Conservation (phyloP, 2,888 invertebrate species). For the Cheilosia urbana region DNA sequence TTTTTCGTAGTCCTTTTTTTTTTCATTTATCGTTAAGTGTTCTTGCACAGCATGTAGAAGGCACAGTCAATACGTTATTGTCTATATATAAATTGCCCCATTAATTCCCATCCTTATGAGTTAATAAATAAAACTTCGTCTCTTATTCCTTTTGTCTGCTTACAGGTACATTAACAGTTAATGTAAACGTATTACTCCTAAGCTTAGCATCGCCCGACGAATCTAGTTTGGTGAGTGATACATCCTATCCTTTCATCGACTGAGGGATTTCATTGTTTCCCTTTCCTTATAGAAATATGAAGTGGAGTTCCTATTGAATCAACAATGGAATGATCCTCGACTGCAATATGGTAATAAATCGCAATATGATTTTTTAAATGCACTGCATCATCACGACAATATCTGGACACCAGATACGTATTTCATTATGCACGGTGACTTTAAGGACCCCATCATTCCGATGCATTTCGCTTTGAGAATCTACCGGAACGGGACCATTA, state of each 20-base stretch:
- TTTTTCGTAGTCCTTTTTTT: conserved; percentile 23
- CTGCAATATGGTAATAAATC: conserved; percentile 94
- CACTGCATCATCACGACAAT: conserved; percentile 95
- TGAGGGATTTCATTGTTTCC: not conserved
- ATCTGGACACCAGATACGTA: conserved; percentile 98
- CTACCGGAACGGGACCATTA: conserved; percentile 96
- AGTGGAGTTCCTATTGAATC: conserved; percentile 96
- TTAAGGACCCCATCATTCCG: conserved; percentile 96
- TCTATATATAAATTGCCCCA: conserved; percentile 63
- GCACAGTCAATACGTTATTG: conserved; percentile 33
- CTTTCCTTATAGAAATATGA: conserved; percentile 91
- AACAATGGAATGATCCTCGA: conserved; percentile 96
- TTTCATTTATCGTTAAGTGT: conserved; percentile 18
- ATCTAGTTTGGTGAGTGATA: conserved; percentile 94
- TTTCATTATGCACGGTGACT: conserved; percentile 98
- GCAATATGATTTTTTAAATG: conserved; percentile 94
- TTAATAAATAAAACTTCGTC: conserved; percentile 54
- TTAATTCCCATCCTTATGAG: conserved; percentile 59
- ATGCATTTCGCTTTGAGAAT: conserved; percentile 96
- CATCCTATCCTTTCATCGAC: not conserved
- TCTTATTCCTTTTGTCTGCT: conserved; percentile 79
- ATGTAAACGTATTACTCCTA: conserved; percentile 96
- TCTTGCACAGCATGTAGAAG: conserved; percentile 60
- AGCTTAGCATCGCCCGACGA: conserved; percentile 98
- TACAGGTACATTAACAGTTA: conserved; percentile 95